These are phyloP conservation scores for Xestia c-nigrum DNA, from an alignment of 2,888 invertebrate genomes.

Conservation along the genomic window DNA sequence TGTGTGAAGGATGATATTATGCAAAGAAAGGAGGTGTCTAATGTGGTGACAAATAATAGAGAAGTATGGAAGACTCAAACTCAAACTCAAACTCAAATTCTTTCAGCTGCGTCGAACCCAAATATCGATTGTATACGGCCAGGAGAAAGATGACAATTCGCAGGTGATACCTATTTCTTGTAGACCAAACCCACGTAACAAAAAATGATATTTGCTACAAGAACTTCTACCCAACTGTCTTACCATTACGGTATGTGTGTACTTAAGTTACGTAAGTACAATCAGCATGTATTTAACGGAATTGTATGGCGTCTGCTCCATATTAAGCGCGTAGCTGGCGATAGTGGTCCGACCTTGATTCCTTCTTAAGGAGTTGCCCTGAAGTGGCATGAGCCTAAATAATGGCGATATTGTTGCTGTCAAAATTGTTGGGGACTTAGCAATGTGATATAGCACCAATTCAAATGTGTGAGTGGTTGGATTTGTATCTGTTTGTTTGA, in stretches of 20 bases:
- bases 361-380: conserved; percentile 60
- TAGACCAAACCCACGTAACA: not conserved
- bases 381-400: conserved; percentile 60
- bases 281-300: conserved; percentile 59
- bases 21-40: not conserved
- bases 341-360: conserved; percentile 67
- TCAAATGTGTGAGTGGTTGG: not conserved
- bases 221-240: not conserved
- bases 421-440: conserved; percentile 41
- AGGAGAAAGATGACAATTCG: not conserved
- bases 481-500: not conserved
- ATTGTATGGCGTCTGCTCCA: conserved; percentile 54
- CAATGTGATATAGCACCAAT: conserved; percentile 16
- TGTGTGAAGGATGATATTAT: not conserved
- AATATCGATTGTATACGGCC: not conserved
- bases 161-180: not conserved
- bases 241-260: not conserved
- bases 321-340: conserved; percentile 52
- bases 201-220: not conserved
- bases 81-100: no score
- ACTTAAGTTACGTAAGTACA: conserved; percentile 35
- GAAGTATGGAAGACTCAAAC: not conserved
- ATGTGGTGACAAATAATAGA: not conserved
- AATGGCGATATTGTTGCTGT: conserved; percentile 54
- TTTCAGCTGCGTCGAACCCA: not conserved